Base-by-base conservation (phyloP, 2,888 invertebrate species). In the Branchipolynoe longqiensis region DNA sequence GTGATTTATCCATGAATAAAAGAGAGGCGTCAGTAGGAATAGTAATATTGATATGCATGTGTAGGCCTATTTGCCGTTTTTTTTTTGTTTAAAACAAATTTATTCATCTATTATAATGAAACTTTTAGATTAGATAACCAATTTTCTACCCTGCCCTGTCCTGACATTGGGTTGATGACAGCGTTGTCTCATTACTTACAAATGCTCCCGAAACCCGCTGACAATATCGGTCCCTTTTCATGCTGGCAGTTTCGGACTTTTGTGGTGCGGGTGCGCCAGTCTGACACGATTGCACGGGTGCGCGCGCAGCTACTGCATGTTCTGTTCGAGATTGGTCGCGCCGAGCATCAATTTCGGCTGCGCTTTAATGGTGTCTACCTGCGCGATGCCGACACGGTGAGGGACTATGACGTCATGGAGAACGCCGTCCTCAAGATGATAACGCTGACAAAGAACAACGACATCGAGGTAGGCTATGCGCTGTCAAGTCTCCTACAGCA, bases 231-330 rank as follows among this genome's bases (percentile, higher is more conserved):
- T 18, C 8, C 8, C 48, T 48, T 12, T 12, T 12, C 48, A 62
- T 8, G 6, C n/a, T 89, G 90, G 33, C 89, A 93, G 93, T 89
- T 89, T 85, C 91, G 92, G 85, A 92, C 92, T 28, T 93, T 93
- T 90, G 90, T 92, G 28, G 89, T 91, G 22, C 87, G 91, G 33
- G 91, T 91, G 3, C 87, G 89, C n/a, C 89, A 89, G 6, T 87
- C 87, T 58, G 92, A 92, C 83, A 91, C 90, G 40, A 87, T 93
- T 22, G 93, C 92, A 31, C 87, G 92, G 56, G 87, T 93, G 1
- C 85, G 93, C 83, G 93, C 92, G 0, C 92, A 92, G 73, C 89
- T 93, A 58, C 89, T 93, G 2, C 93, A 93, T 85, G 89, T 91
- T 33, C 88, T 93, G 74, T 91, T 91, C 88, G 92, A 93, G 83